Conservation (phyloP, 2,888 invertebrate genomes). For the Standfussiana lucernea region DNA sequence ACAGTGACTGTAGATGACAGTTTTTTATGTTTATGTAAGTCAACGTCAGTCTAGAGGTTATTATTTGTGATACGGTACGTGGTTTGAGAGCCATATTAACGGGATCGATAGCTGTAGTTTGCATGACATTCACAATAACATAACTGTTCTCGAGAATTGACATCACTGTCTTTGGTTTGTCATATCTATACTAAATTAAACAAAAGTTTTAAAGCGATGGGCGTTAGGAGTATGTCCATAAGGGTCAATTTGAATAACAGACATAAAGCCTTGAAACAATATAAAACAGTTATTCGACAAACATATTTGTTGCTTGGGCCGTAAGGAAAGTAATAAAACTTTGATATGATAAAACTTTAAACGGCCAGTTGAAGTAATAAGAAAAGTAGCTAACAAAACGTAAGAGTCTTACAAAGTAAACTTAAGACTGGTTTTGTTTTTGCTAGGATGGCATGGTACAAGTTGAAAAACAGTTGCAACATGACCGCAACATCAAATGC, state of each 20-base stretch:
- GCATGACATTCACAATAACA: neutral
- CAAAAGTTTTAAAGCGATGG: neutral
- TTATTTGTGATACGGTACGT: neutral
- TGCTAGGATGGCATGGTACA: neutral
- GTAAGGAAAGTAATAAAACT: constrained; percentile 54
- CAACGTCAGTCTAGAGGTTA: neutral
- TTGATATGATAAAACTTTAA: constrained; percentile 57
- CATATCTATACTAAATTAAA: neutral
- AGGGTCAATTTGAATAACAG: constrained; percentile 13
- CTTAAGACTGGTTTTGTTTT: neutral
- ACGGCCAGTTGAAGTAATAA: constrained; percentile 32
- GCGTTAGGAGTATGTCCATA: neutral
- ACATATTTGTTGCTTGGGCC: constrained; percentile 51
- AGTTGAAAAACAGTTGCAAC: neutral
- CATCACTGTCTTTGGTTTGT: neutral
- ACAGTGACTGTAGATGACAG: neutral
- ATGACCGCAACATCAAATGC: neutral
- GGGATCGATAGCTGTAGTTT: neutral
- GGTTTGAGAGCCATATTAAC: neutral
- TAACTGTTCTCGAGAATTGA: neutral
- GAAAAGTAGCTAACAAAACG: constrained; percentile 31
- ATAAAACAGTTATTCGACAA: constrained; percentile 42
- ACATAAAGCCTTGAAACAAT: constrained; percentile 21
- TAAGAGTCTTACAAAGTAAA: constrained; percentile 20
- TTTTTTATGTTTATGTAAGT: neutral